These are phyloP conservation scores for Embidobia sp. DNA, from an alignment of 2,888 invertebrate species.

Conservation along the genomic window DNA sequence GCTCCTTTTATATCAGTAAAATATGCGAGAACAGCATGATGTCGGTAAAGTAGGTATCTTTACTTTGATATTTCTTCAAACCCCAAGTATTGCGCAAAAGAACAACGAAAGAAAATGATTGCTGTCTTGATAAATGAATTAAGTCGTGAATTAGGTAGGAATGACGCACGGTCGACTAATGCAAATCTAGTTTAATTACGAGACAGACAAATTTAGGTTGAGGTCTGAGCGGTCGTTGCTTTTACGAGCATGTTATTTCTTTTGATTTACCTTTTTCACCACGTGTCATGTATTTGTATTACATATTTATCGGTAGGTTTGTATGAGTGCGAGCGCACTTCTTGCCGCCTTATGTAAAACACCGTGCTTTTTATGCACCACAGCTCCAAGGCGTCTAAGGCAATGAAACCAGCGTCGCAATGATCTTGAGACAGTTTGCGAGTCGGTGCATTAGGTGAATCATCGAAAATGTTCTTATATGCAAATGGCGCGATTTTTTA, in stretches of 20 bases:
- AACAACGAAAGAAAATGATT: background rate
- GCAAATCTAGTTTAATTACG: conserved; percentile 13
- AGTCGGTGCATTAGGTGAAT: conserved; percentile 31
- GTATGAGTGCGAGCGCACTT: conserved; percentile 19
- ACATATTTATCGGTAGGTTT: conserved; percentile 34
- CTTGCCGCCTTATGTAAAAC: conserved; percentile 41
- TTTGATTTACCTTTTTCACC: conserved; percentile 41
- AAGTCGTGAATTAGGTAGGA: no score
- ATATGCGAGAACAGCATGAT: no score
- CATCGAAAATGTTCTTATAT: conserved; percentile 26
- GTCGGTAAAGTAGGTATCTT: no score
- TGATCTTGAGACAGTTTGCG: conserved; percentile 52
- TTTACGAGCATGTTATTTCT: conserved; percentile 51
- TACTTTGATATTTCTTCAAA: no score
- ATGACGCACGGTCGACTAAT: background rate
- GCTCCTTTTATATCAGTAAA: no score
- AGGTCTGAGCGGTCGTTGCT: conserved; percentile 54
- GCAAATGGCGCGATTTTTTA: conserved; percentile 18
- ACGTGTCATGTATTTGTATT: conserved; percentile 30
- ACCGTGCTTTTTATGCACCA: conserved; percentile 18
- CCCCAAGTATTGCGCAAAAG: background rate
- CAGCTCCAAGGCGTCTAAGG: conserved; percentile 21
- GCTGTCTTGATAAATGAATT: no score
- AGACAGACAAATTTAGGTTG: conserved; percentile 53
- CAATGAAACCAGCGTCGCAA: no score